Conservation (phyloP, 2,888 invertebrate species). For the Ichneumoninae sp. region DNA sequence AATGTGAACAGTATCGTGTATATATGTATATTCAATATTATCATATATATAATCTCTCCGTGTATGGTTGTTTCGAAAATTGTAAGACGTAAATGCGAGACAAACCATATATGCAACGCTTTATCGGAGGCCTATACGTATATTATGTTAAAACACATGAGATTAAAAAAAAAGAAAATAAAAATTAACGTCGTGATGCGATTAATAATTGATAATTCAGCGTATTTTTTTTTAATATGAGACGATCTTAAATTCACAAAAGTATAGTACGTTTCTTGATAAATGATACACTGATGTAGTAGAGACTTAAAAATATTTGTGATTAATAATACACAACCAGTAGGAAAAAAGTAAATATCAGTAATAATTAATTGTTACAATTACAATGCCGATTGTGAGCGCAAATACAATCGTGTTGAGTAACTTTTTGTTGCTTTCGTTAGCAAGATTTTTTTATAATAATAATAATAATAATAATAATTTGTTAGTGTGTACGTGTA, state of each 20-base stretch:
- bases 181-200: conserved; percentile 9
- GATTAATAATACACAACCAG: conserved; percentile 38
- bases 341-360: conserved; percentile 34
- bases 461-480: background rate
- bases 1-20: conserved; percentile 58
- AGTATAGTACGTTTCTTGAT: conserved; percentile 17
- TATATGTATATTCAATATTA: conserved; percentile 63
- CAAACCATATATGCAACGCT: conserved; percentile 9
- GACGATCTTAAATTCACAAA: conserved; percentile 10
- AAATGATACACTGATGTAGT: conserved; percentile 16
- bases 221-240: background rate
- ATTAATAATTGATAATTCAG: conserved; percentile 19
- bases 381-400: conserved; percentile 8
- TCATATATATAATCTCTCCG: conserved; percentile 55
- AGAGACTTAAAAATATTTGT: conserved; percentile 19
- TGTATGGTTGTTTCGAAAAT: conserved; percentile 41
- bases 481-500: conserved; percentile 11
- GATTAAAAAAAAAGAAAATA: conserved; percentile 3
- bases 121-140: conserved; percentile 19
- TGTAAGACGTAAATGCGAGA: conserved; percentile 37
- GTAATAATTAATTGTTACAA: conserved; percentile 18
- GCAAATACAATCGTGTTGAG: conserved; percentile 16
- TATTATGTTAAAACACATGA: conserved; percentile 38
- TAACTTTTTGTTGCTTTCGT: background rate
- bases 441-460: background rate